Evolutionary conservation across 2,888 invertebrate genomes (phyloP), one percentile per base, ranked within the genome.

Genomic region (Trachelus iudaicus): DNA sequence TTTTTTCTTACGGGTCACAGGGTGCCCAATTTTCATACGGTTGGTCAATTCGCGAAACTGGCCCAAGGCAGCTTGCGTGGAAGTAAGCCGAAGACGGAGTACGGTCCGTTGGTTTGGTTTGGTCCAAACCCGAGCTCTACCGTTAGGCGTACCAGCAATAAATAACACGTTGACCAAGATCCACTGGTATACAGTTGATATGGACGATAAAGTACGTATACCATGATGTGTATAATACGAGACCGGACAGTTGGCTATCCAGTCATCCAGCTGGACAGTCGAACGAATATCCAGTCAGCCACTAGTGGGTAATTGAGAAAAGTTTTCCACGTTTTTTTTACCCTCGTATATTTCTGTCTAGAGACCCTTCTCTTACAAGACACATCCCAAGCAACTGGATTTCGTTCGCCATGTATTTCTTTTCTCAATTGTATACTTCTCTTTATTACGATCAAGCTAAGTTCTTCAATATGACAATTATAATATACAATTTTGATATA

Each of bases 161-260:
- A 89, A 89, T 89, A 89, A 89, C 85, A 79, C 79, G 79, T 79
- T 82, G 83, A 79, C 83, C 80, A 81, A 87, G 86, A 89, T 89
- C 89, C 86, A 88, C 89, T 89, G 85, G 85, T 85, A 83, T 83
- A 82, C 83, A 76, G 74, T 81, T 79, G 76, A 78, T 30, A 37
- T 77, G 77, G 79, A 56, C 73, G 80, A 83, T 83, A 80, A 82
- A 81, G 77, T 84, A 80, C 81, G 77, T 56, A 23, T 56, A 56
- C 56, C 15, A 23, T 56, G 56, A 56, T 23, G 56, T 56, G 23
- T 56, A 56, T 56, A 56, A 56, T 56, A 56, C 15, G 56, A 56
- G 56, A 56, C 23, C 9, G 23, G 56, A 23, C 40, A 40, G 40
- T 40, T 40, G 40, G 40, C 56, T 56, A 23, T 56, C 23, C 56